Evolutionary conservation across 2,797 vertebrate genomes (phyloP), one percentile per base, ranked within the genome.

Genomic region (Mormyrus hasselquistii): DNA sequence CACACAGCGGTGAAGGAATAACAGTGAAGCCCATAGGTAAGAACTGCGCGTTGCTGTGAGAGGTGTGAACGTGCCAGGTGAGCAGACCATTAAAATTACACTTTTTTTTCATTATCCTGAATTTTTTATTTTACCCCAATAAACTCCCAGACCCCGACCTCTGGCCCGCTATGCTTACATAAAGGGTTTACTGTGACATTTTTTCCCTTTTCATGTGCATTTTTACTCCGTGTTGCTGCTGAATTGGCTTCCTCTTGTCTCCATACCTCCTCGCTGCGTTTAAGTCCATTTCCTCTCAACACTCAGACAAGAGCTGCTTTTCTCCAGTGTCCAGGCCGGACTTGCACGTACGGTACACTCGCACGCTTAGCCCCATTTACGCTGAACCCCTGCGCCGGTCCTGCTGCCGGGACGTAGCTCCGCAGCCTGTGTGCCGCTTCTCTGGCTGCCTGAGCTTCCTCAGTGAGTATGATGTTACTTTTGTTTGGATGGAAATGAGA

Each of bases 391-490:
- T 44, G 38, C 16, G 1, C 19, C 41, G 34, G 76, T 19, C n/a
- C 44, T 12, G 41, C 41, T 25, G 6, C 82, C 29, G 82, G 47
- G 22, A 25, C 22, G n/a, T 25, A 2, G 47, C 19, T 44, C n/a
- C 3, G n/a, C 7, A 29, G 44, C 47, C 19, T 25, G 82, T 25
- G 44, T 12, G 49, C 44, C 7, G 8, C 82, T 50, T 12, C 19
- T 84, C 44, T 29, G 41, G 47, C 8, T 84, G 22, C 41, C 16
- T 49, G 49, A 50, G 65, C 19, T 22, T 50, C 49, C 82, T 50
- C 79, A 25, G 79, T 85, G 49, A 85, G 82, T 49, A 49, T 84
- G 82, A 84, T 50, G 19, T 85, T 85, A 85, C 47, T 50, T 49
- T 50, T 1, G n/a, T 25, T 85, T 25, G 69, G 82, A 85, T 2